phyloP scores from a whole-genome alignment of 2,888 invertebrate species.

The Bembecia ichneumoniformis region DNA sequence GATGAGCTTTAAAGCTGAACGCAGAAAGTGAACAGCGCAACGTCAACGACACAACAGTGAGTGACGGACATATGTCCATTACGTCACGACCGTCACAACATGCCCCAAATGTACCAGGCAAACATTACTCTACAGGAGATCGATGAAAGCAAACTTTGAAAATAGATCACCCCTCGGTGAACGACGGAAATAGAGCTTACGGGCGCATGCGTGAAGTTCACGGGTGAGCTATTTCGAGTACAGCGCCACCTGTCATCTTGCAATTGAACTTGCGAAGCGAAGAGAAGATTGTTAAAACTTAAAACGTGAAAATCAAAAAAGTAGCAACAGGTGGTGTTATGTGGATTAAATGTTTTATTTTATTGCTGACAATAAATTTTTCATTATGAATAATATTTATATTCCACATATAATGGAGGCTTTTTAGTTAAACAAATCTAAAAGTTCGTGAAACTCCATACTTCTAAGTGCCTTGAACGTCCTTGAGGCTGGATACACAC shows the following conservation, averaged over 20 bases:
- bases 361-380: too few relatives aligned
- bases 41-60: constrained; percentile 22
- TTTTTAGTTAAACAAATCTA: too few relatives aligned
- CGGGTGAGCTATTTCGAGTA: constrained; percentile 20
- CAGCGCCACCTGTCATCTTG: constrained; percentile 16
- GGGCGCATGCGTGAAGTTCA: constrained; percentile 17
- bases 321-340: too few relatives aligned
- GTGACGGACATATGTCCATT: constrained; percentile 56
- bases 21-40: not conserved
- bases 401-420: too few relatives aligned
- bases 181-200: constrained; percentile 37
- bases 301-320: too few relatives aligned
- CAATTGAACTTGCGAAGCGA: not conserved
- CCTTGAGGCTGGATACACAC: too few relatives aligned
- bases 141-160: constrained; percentile 34
- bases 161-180: constrained; percentile 54
- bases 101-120: constrained; percentile 54
- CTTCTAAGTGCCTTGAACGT: too few relatives aligned
- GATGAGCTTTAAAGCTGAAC: too few relatives aligned
- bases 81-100: constrained; percentile 62
- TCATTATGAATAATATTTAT: too few relatives aligned
- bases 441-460: too few relatives aligned
- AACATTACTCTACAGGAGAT: constrained; percentile 34
- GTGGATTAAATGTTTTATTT: too few relatives aligned
- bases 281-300: too few relatives aligned